phyloP scores from a whole-genome alignment of 2,113 vertebrate genomes.

The human region GRCh38 chr4:174817001-174817500 shows the following conservation, averaged over 20 bases:
- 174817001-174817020: neutral
- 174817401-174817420: neutral
- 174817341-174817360: neutral
- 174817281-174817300: neutral
- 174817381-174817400: neutral
- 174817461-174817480: neutral
- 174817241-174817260: neutral
- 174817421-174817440: neutral
- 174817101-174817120: neutral
- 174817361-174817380: neutral
- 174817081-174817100: neutral
- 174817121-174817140: neutral
- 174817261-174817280: neutral
- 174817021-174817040: neutral
- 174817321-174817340: neutral
- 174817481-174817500: neutral
- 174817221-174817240: neutral
- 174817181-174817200: neutral
- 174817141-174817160: neutral
- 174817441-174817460: neutral
- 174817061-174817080: neutral
- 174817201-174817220: neutral
- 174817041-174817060: neutral
- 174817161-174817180: neutral
- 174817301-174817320: neutral